Evolutionary conservation across 2,888 invertebrate genomes (phyloP), one percentile per base, ranked within the genome.

Genomic region (Caenorhabditis afra): DNA sequence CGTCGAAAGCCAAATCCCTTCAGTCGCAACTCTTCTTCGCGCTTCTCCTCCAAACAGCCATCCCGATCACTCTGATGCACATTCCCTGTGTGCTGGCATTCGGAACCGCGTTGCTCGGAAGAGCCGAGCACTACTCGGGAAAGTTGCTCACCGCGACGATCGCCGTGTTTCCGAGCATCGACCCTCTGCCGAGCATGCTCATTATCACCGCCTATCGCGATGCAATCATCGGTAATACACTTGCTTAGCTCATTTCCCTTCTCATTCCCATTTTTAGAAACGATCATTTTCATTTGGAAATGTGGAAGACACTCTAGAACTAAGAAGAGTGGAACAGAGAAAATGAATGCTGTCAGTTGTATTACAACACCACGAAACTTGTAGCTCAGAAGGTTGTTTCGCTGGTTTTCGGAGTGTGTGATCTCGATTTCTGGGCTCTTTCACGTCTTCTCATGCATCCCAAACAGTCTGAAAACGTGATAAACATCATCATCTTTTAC

Each of bases 21-120:
- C 68, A 68, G 57, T 44, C 57, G 57, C 68, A 68, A 20, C 35
- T 67, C 10, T 67, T 67, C 47, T 67, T 35, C 39, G 67, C 67
- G 0, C n/a, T 67, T 14, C n/a, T 57, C 20, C 35, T 39, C 47
- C 57, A 67, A 22, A 58, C 67, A 10, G 11, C 47, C 12, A 67
- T 67, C 39, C 55, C 57, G n/a, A 49, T 67, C 11, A 23, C 47
- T 1, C 49, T 67, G 1, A 49, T 67, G 67, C 57, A 58, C 22
- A 47, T 67, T 53, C 57, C 67, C 8, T 35, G 29, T 2, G 35
- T 57, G 4, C 20, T 67, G 0, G 20, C 57, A 4, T 57, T 45
- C n/a, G 1, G 47, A 3, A 58, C 49, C 3, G 14, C 44, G 0
- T 23, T 67, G 4, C 23, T 58, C 3, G 57, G 57, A n/a, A 37